phyloP scores from a whole-genome alignment of 2,888 invertebrate species.

The Sinopyrophorus schimmeli region DNA sequence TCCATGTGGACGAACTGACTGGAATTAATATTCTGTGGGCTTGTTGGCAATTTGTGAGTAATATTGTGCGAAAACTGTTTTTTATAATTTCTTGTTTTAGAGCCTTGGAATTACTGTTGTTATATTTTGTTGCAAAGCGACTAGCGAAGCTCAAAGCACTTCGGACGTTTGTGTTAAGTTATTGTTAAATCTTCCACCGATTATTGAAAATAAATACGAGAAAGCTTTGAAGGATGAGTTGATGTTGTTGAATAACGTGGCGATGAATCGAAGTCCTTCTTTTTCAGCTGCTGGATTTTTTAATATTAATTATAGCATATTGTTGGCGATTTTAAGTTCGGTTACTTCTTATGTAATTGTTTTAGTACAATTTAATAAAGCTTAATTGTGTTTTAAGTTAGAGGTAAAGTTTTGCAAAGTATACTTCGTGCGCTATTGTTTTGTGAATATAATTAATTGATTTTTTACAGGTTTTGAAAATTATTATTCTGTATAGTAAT shows the following conservation, averaged over 20 bases:
- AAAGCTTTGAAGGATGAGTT: conserved; percentile 30
- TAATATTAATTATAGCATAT: conserved; percentile 35
- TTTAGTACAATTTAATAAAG: conserved; percentile 36
- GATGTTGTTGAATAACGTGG: conserved; percentile 33
- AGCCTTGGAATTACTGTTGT: background rate
- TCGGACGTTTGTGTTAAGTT: conserved; percentile 5
- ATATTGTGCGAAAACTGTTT: too few relatives aligned
- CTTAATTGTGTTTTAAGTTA: background rate
- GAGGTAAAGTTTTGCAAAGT: background rate
- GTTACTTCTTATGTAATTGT: conserved; percentile 43
- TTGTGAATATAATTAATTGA: too few relatives aligned
- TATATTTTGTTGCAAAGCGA: background rate
- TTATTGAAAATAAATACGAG: conserved; percentile 6
- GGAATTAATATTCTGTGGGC: conserved; percentile 1
- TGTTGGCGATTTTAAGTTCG: conserved; percentile 39
- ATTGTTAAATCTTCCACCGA: conserved; percentile 4
- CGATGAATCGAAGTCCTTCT: conserved; percentile 29
- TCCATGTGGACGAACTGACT: background rate
- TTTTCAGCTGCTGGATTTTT: conserved; percentile 42
- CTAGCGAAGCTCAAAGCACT: conserved; percentile 2
- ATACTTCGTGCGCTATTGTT: too few relatives aligned
- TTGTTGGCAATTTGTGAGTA: conserved; percentile 7
- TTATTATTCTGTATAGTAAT: too few relatives aligned
- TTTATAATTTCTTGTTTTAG: too few relatives aligned
- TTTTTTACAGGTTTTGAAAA: too few relatives aligned